Evolutionary conservation across 2,113 vertebrate species (phyloP).

Genomic region (Chionomys nivalis): DNA sequence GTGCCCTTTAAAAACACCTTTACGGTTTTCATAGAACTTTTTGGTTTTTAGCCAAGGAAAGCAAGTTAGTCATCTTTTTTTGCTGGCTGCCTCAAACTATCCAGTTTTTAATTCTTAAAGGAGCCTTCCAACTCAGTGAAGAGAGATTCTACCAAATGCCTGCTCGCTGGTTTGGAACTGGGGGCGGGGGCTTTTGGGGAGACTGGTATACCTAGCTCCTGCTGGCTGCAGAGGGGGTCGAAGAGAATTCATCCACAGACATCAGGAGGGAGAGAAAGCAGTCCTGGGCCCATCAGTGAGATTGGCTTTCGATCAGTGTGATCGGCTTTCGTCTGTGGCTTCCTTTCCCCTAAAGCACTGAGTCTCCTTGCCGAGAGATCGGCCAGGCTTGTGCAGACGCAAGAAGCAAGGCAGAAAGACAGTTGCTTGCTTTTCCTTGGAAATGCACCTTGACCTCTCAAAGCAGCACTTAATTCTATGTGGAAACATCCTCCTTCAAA

Average conservation of each 20-base stretch:
- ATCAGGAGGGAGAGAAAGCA: not conserved
- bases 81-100: not conserved
- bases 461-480: conserved; percentile 7
- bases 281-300: not conserved
- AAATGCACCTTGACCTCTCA: conserved; percentile 32
- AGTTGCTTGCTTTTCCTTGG: conserved; percentile 24
- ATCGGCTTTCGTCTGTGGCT: not conserved
- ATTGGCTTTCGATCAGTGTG: not conserved
- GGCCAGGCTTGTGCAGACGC: not conserved
- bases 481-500: not conserved
- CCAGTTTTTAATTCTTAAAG: conserved; percentile 32
- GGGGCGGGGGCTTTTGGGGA: not conserved
- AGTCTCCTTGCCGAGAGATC: not conserved
- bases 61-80: conserved; percentile 1
- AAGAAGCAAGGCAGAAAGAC: conserved; percentile 44
- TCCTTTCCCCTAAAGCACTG: not conserved
- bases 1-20: conserved; percentile 41
- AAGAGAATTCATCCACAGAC: not conserved
- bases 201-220: not conserved
- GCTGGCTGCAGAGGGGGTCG: not conserved
- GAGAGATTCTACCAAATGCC: not conserved
- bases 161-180: not conserved
- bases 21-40: conserved; percentile 5
- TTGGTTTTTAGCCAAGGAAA: conserved; percentile 43
- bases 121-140: not conserved